Base-by-base conservation (phyloP, 2,797 vertebrate genomes). In the Sus cebifrons region DNA sequence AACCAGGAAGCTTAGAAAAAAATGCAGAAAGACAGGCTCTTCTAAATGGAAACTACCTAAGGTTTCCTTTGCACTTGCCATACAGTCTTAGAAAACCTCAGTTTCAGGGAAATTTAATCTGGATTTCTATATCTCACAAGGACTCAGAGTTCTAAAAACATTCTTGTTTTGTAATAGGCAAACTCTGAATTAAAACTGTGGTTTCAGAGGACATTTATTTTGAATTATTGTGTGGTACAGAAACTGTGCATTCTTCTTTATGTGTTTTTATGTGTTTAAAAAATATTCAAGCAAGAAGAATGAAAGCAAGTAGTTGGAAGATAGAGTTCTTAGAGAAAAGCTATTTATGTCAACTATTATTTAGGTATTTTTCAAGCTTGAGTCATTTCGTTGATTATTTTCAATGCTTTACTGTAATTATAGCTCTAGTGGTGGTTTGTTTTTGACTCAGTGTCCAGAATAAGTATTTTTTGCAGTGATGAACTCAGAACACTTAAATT, bases 321-420 rank as follows among this genome's bases (percentile, higher is more conserved):
- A 81, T 75, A 49, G 0, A 58, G 75, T 82, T 44, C 86, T 25
- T 17, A 75, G 64, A 79, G 81, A 84, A 94, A 78, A 91, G 64
- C 65, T 94, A 52, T 96, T 97, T 96, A 56, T 67, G 94, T 91
- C 49, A 96, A 52, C 86, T 77, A 23, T 96, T 97, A 94, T 91
- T 96, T 95, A 92, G 90, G 25, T 91, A 88, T 86, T 92, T 95
- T 95, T 96, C 49, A 97, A 95, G 92, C 65, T 83, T 94, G 96
- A 92, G n/a, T 96, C 83, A 94, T 96, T 75, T 89, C 91, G 92
- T 96, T 97, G 91, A 96, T 92, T 92, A 36, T 96, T 96, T 95
- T 94, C 90, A 88, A 1, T 93, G 36, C 16, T n/a, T 92, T 84
- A 23, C 17, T 94, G 4, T 96, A 97, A 96, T 97, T 96, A 95